A percentile compares a stretch with the other conserved stretches of the same genome.
phyloP scores from a whole-genome alignment of 2,888 invertebrate genomes.

The Lithodes maja region DNA sequence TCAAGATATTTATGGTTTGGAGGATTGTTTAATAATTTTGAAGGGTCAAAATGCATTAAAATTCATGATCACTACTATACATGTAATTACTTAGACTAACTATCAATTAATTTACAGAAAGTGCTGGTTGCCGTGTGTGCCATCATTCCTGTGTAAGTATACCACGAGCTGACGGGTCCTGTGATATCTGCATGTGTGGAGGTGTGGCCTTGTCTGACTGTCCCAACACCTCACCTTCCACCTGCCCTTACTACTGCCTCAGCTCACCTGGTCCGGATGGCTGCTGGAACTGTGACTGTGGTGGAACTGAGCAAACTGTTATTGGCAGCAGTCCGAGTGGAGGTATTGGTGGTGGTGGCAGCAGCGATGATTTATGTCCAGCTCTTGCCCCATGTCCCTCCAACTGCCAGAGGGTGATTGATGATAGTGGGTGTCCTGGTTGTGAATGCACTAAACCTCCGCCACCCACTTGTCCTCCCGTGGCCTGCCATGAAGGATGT shows the following conservation, averaged over 20 bases:
- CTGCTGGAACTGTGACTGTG: constrained; percentile 48
- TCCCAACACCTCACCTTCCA: constrained; percentile 6
- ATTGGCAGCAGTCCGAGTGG: not conserved
- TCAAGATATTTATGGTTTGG: too few species aligned
- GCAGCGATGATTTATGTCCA: constrained; percentile 38
- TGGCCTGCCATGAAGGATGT: constrained; percentile 49
- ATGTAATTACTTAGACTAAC: too few species aligned
- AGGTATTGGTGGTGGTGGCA: constrained; percentile 6
- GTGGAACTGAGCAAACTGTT: not conserved
- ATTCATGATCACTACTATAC: too few species aligned
- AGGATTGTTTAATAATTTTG: too few species aligned
- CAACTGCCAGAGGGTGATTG: constrained; percentile 47
- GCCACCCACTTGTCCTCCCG: constrained; percentile 29
- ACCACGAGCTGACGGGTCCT: constrained; percentile 45
- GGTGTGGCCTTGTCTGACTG: constrained; percentile 54
- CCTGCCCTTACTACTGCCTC: constrained; percentile 27
- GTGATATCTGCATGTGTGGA: constrained; percentile 54
- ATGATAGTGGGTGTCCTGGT: constrained; percentile 48
- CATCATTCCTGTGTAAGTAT: constrained; percentile 31
- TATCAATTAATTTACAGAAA: too few species aligned
- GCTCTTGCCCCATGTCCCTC: constrained; percentile 57
- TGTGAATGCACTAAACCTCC: constrained; percentile 45
- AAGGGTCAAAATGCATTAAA: too few species aligned
- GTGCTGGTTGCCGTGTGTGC: constrained; percentile 46
- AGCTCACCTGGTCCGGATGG: constrained; percentile 26